phyloP scores from a whole-genome alignment of 2,797 vertebrate species.

The Pteronotus mesoamericanus region DNA sequence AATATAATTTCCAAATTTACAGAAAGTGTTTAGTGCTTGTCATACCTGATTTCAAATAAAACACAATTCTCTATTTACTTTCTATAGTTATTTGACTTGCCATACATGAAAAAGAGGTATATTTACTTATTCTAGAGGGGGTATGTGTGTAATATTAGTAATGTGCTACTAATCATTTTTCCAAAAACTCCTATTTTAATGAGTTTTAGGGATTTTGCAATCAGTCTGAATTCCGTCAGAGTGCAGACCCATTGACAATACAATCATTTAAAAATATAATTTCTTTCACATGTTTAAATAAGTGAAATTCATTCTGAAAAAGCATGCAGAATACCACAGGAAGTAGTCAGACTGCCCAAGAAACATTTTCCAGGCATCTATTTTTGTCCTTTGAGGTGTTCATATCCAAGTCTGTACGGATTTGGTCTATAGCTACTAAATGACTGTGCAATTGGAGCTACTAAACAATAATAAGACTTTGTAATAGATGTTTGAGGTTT shows the following conservation, averaged over 20 bases:
- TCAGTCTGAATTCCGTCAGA: constrained; percentile 63
- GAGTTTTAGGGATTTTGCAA: constrained; percentile 68
- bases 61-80: not conserved
- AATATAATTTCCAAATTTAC: constrained; percentile 39
- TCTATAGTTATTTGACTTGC: constrained; percentile 42
- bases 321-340: constrained; percentile 66
- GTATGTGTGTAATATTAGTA: constrained; percentile 51
- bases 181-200: constrained; percentile 66
- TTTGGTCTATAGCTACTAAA: constrained; percentile 68
- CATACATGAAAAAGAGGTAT: not conserved
- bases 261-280: constrained; percentile 78
- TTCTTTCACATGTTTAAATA: constrained; percentile 85
- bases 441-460: constrained; percentile 73
- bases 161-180: constrained; percentile 69
- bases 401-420: constrained; percentile 73
- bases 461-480: constrained; percentile 78
- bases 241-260: constrained; percentile 55
- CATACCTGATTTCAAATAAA: not conserved
- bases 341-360: constrained; percentile 73
- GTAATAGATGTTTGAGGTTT: constrained; percentile 80
- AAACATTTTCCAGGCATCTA: constrained; percentile 41
- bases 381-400: constrained; percentile 58
- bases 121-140: constrained; percentile 38
- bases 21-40: constrained; percentile 13
- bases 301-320: constrained; percentile 75